These are phyloP conservation scores for Odontesthes bonariensis DNA, from an alignment of 2,113 vertebrate genomes.

Conservation along the genomic window DNA sequence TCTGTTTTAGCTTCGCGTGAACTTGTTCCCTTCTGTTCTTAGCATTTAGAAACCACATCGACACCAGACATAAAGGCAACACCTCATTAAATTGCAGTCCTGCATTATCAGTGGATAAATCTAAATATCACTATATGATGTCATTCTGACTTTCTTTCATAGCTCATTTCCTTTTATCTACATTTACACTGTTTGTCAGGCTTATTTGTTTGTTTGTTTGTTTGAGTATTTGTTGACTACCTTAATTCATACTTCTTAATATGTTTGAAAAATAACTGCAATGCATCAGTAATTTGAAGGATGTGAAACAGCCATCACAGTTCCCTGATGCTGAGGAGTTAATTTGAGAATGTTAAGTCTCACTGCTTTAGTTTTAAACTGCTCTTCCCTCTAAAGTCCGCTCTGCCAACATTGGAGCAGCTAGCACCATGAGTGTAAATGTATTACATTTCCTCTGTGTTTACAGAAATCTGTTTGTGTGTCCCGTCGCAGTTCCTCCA, in stretches of 20 bases:
- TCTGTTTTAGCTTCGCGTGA: not conserved
- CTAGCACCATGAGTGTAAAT: not conserved
- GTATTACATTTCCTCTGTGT: conserved; percentile 10
- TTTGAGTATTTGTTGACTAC: not conserved
- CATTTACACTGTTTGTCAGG: too few relatives aligned
- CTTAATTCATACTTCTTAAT: not conserved
- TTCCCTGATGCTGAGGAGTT: not conserved
- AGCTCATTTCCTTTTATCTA: too few relatives aligned
- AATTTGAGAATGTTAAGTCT: not conserved
- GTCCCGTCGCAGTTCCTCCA: conserved; percentile 88
- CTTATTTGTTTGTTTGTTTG: too few relatives aligned
- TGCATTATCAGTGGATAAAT: too few relatives aligned
- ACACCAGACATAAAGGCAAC: not conserved
- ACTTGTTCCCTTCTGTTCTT: not conserved
- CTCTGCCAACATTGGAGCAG: not conserved
- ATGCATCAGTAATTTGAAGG: not conserved
- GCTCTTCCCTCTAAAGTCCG: not conserved
- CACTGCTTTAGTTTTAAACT: not conserved
- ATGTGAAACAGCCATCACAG: not conserved
- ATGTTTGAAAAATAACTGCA: not conserved
- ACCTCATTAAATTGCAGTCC: too few relatives aligned
- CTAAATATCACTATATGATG: too few relatives aligned
- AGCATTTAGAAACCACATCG: too few relatives aligned
- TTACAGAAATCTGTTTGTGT: conserved; percentile 40
- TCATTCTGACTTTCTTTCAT: too few relatives aligned